phyloP scores from a whole-genome alignment of 2,113 vertebrate species.

The Lophochroa leadbeateri region DNA sequence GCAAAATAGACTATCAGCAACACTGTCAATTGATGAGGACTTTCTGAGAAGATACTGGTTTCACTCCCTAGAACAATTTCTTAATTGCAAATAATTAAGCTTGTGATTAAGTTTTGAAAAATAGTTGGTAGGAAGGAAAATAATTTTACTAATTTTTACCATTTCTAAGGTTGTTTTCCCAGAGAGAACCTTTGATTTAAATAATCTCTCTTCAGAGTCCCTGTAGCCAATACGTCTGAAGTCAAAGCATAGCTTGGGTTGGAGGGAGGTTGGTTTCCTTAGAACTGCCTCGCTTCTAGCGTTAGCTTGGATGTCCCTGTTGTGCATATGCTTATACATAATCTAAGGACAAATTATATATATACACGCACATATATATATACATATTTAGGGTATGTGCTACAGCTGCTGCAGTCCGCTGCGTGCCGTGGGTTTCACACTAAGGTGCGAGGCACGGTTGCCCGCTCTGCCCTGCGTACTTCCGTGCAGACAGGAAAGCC shows the following conservation, averaged over 20 bases:
- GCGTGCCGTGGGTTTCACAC: fast-evolving
- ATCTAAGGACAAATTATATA: background rate
- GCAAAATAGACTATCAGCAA: background rate
- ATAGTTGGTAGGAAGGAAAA: background rate
- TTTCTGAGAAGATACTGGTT: background rate
- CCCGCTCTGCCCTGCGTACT: background rate
- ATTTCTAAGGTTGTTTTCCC: background rate
- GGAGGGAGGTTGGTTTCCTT: background rate
- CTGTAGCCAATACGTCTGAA: background rate
- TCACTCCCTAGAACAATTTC: background rate
- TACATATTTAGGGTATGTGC: background rate
- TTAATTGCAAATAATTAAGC: background rate
- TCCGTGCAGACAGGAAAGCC: fast-evolving
- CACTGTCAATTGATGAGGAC: fast-evolving
- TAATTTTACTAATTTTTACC: background rate
- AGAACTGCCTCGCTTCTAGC: background rate
- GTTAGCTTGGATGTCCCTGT: too few relatives aligned
- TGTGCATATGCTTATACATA: background rate
- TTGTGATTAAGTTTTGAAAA: background rate
- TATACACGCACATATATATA: too few relatives aligned
- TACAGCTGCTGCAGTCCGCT: background rate
- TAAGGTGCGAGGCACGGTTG: fast-evolving
- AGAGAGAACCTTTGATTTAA: background rate
- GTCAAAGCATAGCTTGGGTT: background rate
- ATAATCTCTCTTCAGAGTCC: background rate